A percentile compares a stretch with the other conserved stretches of the same genome.
Conservation (phyloP, 2,797 vertebrate species). For the Miopithecus talapoin region DNA sequence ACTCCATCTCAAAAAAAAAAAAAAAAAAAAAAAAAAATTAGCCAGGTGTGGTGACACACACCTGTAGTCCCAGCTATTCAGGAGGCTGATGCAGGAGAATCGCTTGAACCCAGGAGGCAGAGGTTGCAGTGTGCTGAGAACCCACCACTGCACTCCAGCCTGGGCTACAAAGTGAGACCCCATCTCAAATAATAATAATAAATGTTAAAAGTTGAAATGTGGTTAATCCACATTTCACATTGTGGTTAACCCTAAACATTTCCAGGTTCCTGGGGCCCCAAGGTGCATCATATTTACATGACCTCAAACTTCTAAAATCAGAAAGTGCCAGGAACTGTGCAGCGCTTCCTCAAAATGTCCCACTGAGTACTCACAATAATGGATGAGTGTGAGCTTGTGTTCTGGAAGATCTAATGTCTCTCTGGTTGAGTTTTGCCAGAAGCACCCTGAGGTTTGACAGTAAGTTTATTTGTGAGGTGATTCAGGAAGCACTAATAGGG, state of each 20-base stretch:
- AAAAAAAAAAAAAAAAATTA: no score
- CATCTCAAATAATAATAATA: no score
- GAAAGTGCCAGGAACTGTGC: not conserved
- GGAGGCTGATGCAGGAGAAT: no score
- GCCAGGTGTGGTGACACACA: no score
- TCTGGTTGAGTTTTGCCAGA: not conserved
- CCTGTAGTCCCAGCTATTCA: no score
- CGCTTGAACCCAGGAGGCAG: no score
- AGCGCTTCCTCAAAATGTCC: not conserved
- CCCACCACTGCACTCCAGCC: no score
- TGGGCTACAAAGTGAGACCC: no score
- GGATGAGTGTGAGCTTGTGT: no score
- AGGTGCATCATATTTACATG: not conserved
- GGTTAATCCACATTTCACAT: not conserved
- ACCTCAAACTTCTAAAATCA: not conserved
- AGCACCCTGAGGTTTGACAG: not conserved
- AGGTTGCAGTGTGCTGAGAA: no score
- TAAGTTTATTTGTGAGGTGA: not conserved
- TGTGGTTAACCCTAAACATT: not conserved
- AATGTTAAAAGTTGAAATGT: not conserved
- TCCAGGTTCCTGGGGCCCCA: not conserved
- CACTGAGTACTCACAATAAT: rapidly evolving
- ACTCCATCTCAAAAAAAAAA: no score
- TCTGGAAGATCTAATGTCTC: not conserved
- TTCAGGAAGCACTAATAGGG: not conserved